These are phyloP conservation scores for Drosophila gunungcola DNA, from an alignment of 1,140 invertebrate genomes.

Conservation along the genomic window DNA sequence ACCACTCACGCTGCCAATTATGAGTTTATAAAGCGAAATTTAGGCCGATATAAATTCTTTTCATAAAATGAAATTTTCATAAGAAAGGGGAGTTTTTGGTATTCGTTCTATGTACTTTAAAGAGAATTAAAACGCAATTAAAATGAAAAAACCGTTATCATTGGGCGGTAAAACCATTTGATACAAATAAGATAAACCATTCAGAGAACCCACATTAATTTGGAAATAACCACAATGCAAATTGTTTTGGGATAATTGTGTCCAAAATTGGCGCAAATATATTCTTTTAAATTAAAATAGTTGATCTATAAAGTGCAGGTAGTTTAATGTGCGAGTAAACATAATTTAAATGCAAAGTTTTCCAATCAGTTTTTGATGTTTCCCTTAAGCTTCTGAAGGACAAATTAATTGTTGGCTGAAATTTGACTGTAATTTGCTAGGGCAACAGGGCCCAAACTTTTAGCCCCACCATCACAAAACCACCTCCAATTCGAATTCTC, in stretches of 20 bases:
- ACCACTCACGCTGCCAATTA: no score
- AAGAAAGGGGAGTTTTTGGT: no score
- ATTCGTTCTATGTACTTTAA: no score
- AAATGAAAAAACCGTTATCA: no score
- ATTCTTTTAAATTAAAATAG: not conserved
- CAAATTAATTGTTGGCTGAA: conserved; percentile 47
- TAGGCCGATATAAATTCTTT: no score
- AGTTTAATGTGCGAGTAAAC: not conserved
- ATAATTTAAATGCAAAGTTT: not conserved
- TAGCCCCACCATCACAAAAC: not conserved
- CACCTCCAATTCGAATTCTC: not conserved
- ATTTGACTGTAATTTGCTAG: conserved; percentile 40
- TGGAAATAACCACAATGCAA: not conserved
- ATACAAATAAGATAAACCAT: no score
- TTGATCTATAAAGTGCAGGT: not conserved
- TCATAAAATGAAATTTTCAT: no score
- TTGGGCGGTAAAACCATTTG: no score
- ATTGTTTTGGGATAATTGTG: not conserved
- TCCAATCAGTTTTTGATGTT: not conserved
- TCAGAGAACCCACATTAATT: no score
- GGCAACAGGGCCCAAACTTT: conserved; percentile 26
- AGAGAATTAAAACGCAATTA: no score
- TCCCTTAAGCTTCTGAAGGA: conserved; percentile 22
- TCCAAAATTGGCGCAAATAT: not conserved
- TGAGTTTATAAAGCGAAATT: no score